Base-by-base conservation (phyloP, 1,140 invertebrate species). In the Drosophila azteca region DNA sequence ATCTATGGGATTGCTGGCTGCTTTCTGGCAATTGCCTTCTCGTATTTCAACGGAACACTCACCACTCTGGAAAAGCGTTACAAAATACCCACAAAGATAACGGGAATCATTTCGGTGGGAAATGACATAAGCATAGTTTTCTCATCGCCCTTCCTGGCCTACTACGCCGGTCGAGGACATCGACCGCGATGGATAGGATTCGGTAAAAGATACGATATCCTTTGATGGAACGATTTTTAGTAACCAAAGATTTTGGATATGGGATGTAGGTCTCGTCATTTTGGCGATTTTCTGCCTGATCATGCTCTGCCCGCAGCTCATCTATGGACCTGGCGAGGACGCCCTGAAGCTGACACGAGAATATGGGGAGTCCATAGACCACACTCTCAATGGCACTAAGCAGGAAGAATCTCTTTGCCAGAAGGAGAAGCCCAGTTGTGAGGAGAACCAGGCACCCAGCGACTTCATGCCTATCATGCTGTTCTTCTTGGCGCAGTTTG, bases 11-110 rank as follows among this genome's bases (percentile, higher is more conserved):
- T 96, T 1, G 91, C 96, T 1, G 95, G 95, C 0, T 94, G 95
- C 68, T 93, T 95, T 50, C 94, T 95, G 67, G 94, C 94, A 8
- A 95, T 96, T 58, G 93, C 94, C 70, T 95, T 94, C 78, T 94
- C 95, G 0, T 97, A 96, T 80, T 95, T 95, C 60, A 95, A 95
- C 67, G 95, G 95, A 1, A 96, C 95, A 2, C 94, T 96, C 43
- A 95, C 96, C 8, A 97, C 96, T 0, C 90, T 97, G 46, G 96
- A 97, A 84, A 96, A 96, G 85, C 93, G 95, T 73, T 97, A 96
- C 87, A 96, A 95, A 79, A 96, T 96, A 84, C 94, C 95, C 0
- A 95, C 95, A 15, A 93, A 94, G 88, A 94, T 94, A 11, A 95
- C 95, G 57, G 96, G 95, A 22, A 92, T 96, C 55, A 95, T 96